Evolutionary conservation across 1,140 invertebrate genomes (phyloP).

Genomic region (Hermatobates lingyangjiaoensis): DNA sequence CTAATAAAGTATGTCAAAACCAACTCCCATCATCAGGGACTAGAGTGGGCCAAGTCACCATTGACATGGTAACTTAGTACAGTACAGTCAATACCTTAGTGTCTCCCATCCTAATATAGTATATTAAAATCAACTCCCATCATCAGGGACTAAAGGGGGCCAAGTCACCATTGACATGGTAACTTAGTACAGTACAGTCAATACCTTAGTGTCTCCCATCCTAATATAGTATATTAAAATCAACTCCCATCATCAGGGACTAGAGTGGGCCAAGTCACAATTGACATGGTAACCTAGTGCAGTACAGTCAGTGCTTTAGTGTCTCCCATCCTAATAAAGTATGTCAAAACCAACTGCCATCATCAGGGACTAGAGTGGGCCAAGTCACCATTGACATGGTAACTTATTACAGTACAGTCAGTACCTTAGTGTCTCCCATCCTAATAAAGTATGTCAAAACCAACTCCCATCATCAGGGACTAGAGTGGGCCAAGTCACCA

Average conservation of each 20-base stretch:
- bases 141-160: constrained; percentile 54
- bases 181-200: constrained; percentile 13
- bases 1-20: background rate
- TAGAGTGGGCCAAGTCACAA: background rate
- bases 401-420: constrained; percentile 14
- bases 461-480: background rate
- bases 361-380: constrained; percentile 54
- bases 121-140: background rate
- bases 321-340: background rate
- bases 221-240: background rate
- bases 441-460: background rate
- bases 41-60: background rate
- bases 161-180: constrained; percentile 95
- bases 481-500: background rate
- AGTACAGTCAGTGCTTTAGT: background rate
- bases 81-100: background rate
- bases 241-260: background rate
- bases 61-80: background rate
- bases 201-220: background rate
- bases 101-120: background rate
- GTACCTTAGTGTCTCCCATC: background rate
- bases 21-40: background rate
- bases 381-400: constrained; percentile 95
- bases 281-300: background rate
- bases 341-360: background rate